Evolutionary conservation across 2,888 invertebrate species (phyloP), one percentile per base, ranked within the genome.

Genomic region (Tridacna crocea): DNA sequence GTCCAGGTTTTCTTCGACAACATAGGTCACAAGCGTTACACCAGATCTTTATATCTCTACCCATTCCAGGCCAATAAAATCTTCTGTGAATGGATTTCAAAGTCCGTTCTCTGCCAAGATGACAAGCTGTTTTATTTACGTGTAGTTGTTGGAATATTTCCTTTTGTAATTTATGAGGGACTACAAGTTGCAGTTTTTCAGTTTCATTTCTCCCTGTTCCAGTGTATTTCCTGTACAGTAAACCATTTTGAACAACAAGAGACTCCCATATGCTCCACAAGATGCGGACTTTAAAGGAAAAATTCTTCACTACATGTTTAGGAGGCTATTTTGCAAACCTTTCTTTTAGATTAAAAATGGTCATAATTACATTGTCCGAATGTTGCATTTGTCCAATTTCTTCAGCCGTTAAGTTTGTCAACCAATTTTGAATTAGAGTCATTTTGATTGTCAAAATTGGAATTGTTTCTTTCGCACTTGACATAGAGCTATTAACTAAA

Each of bases 31-130:
- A 87, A n/a, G 66, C 27, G 48, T 66, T 48, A 60, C 80, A 82
- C 85, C 83, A 85, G 27, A 55, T 46, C 72, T 75, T 79, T 4
- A 85, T 27, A 26, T 55, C 36, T n/a, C n/a, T n/a, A n/a, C n/a
- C n/a, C n/a, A n/a, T n/a, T 19, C 70, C 72, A 11, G 85, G 83
- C 80, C 87, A 88, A 47, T 81, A 83, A 70, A 84, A 86, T 19
- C 84, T 70, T n/a, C 70, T 13, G 47, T 80, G 63, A 8, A 84
- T 79, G 15, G 55, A 46, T 27, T 78, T 63, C 19, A 80, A 46
- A 17, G 85, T 85, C 48, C 79, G 74, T 47, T 87, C 82, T 46
- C 84, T 72, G 17, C 87, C 85, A 26, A 85, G 78, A 68, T 85
- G 87, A 48, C 78, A 83, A 26, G 82, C 83, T 24, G 74, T 83